Evolutionary conservation across 2,888 invertebrate species (phyloP).

Genomic region (Drosophila merina): DNA sequence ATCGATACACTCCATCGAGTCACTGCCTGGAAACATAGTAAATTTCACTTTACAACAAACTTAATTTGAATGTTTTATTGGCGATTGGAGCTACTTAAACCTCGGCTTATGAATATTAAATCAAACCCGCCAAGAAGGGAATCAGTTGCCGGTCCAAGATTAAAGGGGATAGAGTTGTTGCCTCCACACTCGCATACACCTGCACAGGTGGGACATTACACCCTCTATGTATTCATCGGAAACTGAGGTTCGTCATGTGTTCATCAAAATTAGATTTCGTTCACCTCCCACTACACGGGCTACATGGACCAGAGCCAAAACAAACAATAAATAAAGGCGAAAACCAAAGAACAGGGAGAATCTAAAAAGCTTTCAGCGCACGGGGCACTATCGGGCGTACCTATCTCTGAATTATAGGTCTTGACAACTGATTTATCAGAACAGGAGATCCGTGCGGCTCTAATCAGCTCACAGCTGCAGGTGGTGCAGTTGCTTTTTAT

Average conservation of each 20-base stretch:
- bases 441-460: conserved; percentile 44
- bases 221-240: conserved; percentile 1
- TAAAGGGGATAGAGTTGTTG: conserved; percentile 23
- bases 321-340: conserved; percentile 65
- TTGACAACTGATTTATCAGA: conserved; percentile 68
- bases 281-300: conserved; percentile 50
- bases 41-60: conserved; percentile 40
- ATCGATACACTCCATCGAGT: conserved; percentile 1
- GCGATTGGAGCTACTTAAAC: conserved; percentile 62
- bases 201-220: conserved; percentile 40
- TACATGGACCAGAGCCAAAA: conserved; percentile 46
- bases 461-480: conserved; percentile 61
- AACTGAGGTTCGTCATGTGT: conserved; percentile 22
- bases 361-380: conserved; percentile 62
- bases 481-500: conserved; percentile 38
- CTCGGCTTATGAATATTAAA: conserved; percentile 66
- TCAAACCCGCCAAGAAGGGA: conserved; percentile 2
- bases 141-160: conserved; percentile 9
- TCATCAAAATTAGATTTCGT: conserved; percentile 48
- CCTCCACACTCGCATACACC: conserved; percentile 34
- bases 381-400: conserved; percentile 9
- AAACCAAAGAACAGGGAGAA: conserved; percentile 26
- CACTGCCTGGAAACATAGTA: not conserved
- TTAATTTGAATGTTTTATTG: conserved; percentile 70
- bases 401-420: conserved; percentile 47